Base-by-base conservation (phyloP, 2,113 vertebrate species). In the Tragelaphus strepsiceros region DNA sequence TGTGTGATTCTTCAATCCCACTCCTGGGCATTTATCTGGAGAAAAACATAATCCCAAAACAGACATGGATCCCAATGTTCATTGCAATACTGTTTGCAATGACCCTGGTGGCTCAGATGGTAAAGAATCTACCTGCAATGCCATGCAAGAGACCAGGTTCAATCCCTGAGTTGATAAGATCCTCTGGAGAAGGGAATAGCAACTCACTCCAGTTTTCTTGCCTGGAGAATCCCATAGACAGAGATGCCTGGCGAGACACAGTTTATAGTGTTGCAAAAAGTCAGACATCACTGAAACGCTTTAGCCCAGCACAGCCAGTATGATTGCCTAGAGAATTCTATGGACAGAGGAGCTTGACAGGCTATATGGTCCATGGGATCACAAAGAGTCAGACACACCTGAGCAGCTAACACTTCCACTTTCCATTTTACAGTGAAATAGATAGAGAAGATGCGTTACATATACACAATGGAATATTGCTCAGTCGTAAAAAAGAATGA, bases 361-460 rank as follows among this genome's bases (percentile, higher is more conserved):
- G 17, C 64, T 71, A 22, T 71, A 71, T 35, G 11, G 64, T 35
- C n/a, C n/a, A 35, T 0, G 17, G 67, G 67, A 19, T 39, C 67
- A 35, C 67, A 71, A 71, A 71, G 19, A 71, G 67, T 39, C 1
- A 0, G 67, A 71, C 1, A 4, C 0, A 1, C n/a, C 64, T 71
- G 64, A 71, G n/a, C 64, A 22, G 64, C 64, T 35, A 21, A 71
- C 19, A 22, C 5, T 22, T 35, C 19, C n/a, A 39, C 19, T 74
- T 39, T 74, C 26, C 35, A 74, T 14, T 74, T 71, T 39, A 74
- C 19, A 43, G 71, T 39, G 35, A 43, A 43, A 74, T 74, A 39
- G 21, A 39, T 2, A 39, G 8, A 35, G 17, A 43, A 74, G 35
- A 74, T 74, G 35, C 0, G 1, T 12, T 43, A 43, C 71, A 74